A percentile compares a stretch with the other conserved stretches of the same genome.
Evolutionary conservation across 2,888 invertebrate species (phyloP).

Genomic region (Pristionchus exspectatus): DNA sequence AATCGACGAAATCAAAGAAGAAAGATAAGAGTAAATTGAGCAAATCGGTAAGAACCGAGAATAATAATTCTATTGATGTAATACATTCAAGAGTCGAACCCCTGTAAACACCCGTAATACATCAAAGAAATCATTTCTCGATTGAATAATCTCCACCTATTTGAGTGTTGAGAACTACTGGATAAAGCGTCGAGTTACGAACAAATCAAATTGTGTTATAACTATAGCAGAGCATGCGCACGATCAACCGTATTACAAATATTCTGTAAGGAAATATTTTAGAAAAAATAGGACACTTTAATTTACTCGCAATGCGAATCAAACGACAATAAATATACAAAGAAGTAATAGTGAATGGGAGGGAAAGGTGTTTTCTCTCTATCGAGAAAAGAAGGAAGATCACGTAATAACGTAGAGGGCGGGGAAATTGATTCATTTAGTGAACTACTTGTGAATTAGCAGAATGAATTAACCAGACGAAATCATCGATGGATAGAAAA

Average conservation of each 20-base stretch:
- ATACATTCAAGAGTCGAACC: background rate
- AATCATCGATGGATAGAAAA: background rate
- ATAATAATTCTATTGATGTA: background rate
- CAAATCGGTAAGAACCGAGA: background rate
- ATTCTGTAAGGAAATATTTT: too few species aligned
- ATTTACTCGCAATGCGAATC: constrained; percentile 32
- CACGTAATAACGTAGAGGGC: background rate
- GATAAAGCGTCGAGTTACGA: constrained; percentile 26
- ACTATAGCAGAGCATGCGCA: background rate
- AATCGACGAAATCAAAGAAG: constrained; percentile 12
- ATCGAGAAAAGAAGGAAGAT: background rate
- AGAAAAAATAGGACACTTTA: background rate
- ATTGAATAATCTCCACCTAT: constrained; percentile 16
- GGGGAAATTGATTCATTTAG: background rate
- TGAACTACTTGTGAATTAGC: background rate
- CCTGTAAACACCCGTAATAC: background rate
- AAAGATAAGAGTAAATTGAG: background rate
- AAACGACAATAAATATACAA: constrained; percentile 29
- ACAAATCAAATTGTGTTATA: background rate
- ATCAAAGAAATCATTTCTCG: constrained; percentile 23
- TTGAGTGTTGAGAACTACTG: constrained; percentile 5
- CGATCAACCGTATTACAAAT: too few species aligned
- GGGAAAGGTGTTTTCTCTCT: background rate
- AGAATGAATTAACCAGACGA: background rate
- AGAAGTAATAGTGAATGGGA: background rate